phyloP scores from a whole-genome alignment of 2,797 vertebrate species.

The Chaetodon trifasciatus region DNA sequence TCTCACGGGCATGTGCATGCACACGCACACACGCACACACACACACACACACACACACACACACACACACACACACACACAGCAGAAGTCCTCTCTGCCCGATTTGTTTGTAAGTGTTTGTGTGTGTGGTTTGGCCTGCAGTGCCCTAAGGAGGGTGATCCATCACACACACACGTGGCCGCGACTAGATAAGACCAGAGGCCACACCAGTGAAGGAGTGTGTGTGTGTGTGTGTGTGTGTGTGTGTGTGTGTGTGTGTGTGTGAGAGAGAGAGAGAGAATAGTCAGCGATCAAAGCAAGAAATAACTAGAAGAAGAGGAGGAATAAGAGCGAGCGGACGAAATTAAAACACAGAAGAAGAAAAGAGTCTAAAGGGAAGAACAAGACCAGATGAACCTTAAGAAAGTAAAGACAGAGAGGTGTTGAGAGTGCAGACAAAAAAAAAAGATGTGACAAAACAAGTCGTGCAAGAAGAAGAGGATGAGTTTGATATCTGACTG shows the following conservation, averaged over 20 bases:
- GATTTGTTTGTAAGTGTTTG: background rate
- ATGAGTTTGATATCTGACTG: background rate
- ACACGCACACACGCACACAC: conserved; percentile 4
- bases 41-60: too few relatives aligned
- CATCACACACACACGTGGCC: conserved; percentile 51
- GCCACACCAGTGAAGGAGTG: conserved; percentile 11
- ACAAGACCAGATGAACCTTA: background rate
- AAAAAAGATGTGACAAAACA: background rate
- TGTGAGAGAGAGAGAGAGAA: background rate
- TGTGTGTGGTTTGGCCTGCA: conserved; percentile 32
- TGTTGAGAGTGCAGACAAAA: background rate
- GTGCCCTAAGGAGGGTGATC: conserved; percentile 49
- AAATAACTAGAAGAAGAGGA: conserved; percentile 1
- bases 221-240: background rate
- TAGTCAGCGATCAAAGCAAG: background rate
- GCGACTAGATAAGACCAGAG: conserved; percentile 21
- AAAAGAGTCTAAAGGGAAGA: background rate
- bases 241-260: background rate
- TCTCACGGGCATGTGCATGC: conserved; percentile 1
- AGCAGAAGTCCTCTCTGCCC: background rate
- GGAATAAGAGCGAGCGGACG: background rate
- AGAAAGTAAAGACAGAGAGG: background rate
- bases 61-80: background rate
- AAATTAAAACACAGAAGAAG: conserved; percentile 7
- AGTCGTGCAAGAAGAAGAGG: background rate